Conservation (phyloP, 2,797 vertebrate genomes). For the Parambassis ranga region DNA sequence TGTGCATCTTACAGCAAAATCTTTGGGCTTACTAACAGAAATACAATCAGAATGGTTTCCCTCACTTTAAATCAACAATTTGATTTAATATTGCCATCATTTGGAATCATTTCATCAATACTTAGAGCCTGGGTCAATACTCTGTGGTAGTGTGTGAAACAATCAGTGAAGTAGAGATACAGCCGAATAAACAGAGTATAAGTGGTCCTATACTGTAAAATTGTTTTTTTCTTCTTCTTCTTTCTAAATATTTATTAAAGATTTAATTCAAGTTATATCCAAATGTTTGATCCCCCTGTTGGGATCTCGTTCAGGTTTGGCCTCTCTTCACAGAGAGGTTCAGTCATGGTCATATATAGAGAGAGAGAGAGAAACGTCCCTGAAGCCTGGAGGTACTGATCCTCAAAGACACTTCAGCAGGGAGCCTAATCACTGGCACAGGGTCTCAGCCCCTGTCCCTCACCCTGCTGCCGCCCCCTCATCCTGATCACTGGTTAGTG, state of each 20-base stretch:
- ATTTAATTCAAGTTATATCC: slow-evolving; percentile 43
- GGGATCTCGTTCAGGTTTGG: not conserved
- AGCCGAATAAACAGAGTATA: slow-evolving; percentile 31
- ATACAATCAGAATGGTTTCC: slow-evolving; percentile 13
- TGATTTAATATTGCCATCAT: slow-evolving; percentile 16
- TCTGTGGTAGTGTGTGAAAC: slow-evolving; percentile 23
- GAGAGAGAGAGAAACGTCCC: slow-evolving; percentile 7
- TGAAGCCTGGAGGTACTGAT: slow-evolving; percentile 2
- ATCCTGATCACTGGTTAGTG: slow-evolving; percentile 34
- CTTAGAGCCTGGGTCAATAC: slow-evolving; percentile 39
- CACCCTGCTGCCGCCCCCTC: not conserved
- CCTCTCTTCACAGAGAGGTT: slow-evolving; percentile 18
- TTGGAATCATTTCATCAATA: slow-evolving; percentile 31
- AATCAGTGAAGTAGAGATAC: slow-evolving; percentile 21
- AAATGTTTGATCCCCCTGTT: slow-evolving; percentile 4
- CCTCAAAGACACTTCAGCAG: slow-evolving; percentile 29
- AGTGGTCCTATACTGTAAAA: slow-evolving; percentile 12
- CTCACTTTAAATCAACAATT: slow-evolving; percentile 25
- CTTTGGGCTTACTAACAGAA: slow-evolving; percentile 69
- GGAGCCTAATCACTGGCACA: not conserved
- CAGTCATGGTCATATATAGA: slow-evolving; percentile 4
- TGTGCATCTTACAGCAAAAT: slow-evolving; percentile 59
- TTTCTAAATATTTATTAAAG: not conserved
- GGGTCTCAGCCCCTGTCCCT: not conserved
- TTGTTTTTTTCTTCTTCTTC: not conserved